Evolutionary conservation across 2,888 invertebrate genomes (phyloP), one percentile per base, ranked within the genome.

Genomic region (Drosophila quinaria): DNA sequence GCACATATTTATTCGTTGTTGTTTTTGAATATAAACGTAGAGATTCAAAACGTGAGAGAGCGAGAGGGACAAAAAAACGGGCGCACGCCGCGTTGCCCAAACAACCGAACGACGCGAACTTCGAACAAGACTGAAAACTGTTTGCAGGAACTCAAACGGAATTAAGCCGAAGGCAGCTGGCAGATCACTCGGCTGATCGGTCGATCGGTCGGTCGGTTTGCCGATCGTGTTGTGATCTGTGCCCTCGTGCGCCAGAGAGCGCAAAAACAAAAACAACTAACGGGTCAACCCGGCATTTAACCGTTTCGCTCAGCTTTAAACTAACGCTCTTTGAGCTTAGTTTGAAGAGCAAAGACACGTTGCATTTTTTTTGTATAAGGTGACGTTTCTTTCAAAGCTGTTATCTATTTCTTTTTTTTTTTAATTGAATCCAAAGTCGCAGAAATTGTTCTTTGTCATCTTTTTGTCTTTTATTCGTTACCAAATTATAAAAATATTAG

Each of bases 21-120:
- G 51, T 19, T 56, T 74, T 68, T 37, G 61, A 76, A 72, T 42
- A 65, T 52, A 59, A 59, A 54, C 74, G 55, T 33, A 54, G 39
- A 22, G 51, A 49, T 49, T 31, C 15, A n/a, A 50, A 49, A 19
- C 11, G 52, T 9, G 3, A 10, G 19, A 22, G 42, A 22, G 46
- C 51, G 49, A 47, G 62, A 54, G 62, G 46, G 51, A 51, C 50
- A 41, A 25, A 41, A 25, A 49, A 47, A 65, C 60, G 70, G 68
- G 70, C 80, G 80, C 81, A 67, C 80, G 77, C 87, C 88, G 84
- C 89, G 65, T 83, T 70, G 71, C 77, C 56, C 78, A 54, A 76
- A 80, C 86, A 84, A 87, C 86, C 84, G 89, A 77, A 80, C 84
- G 88, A 88, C 88, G 88, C 84, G 74, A 83, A 86, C 81, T 86